A percentile compares a stretch with the other conserved stretches of the same genome.
Conservation (phyloP, 1,140 invertebrate species). For the Papilio xuthus region DNA sequence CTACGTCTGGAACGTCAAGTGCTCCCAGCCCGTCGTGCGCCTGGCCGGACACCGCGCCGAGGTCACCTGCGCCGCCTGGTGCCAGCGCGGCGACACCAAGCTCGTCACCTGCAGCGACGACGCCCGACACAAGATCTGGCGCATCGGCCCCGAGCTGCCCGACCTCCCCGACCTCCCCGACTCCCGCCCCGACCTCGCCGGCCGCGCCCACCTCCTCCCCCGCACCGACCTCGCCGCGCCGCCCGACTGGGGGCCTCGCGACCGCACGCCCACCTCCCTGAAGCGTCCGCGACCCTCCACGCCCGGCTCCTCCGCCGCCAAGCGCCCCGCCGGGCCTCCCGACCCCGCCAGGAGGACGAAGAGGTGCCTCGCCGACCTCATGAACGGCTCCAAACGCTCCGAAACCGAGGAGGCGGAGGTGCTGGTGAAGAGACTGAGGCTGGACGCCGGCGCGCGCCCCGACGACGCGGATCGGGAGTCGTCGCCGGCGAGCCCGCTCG, state of each 20-base stretch:
- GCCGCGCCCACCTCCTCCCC: slow-evolving; percentile 81
- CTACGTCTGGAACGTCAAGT: slow-evolving; percentile 90
- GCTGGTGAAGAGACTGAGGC: slow-evolving; percentile 50
- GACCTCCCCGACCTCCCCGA: slow-evolving; percentile 81
- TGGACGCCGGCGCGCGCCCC: slow-evolving; percentile 43
- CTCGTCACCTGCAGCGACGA: slow-evolving; percentile 92
- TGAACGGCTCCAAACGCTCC: slow-evolving; percentile 50
- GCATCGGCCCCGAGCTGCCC: slow-evolving; percentile 81
- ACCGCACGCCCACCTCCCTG: slow-evolving; percentile 78
- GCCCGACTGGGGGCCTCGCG: slow-evolving; percentile 69
- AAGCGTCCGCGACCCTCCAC: slow-evolving; percentile 63
- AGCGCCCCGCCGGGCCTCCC: slow-evolving; percentile 43
- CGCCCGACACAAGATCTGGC: slow-evolving; percentile 89
- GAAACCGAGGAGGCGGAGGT: slow-evolving; percentile 53
- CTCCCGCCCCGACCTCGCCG: slow-evolving; percentile 75
- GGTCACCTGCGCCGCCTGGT: slow-evolving; percentile 93
- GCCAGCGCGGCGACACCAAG: slow-evolving; percentile 78
- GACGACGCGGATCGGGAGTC: slow-evolving; percentile 48
- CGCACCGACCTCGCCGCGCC: slow-evolving; percentile 47
- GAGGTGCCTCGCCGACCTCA: slow-evolving; percentile 64
- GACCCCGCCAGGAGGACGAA: slow-evolving; percentile 54
- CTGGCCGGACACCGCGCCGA: slow-evolving; percentile 90
- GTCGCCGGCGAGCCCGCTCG: slow-evolving; percentile 46
- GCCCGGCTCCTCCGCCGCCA: slow-evolving; percentile 52
- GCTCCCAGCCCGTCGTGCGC: slow-evolving; percentile 84